A percentile compares a stretch with the other conserved stretches of the same genome.
phyloP scores from a whole-genome alignment of 92 coral and sea anemone species.

The Metridium senile region DNA sequence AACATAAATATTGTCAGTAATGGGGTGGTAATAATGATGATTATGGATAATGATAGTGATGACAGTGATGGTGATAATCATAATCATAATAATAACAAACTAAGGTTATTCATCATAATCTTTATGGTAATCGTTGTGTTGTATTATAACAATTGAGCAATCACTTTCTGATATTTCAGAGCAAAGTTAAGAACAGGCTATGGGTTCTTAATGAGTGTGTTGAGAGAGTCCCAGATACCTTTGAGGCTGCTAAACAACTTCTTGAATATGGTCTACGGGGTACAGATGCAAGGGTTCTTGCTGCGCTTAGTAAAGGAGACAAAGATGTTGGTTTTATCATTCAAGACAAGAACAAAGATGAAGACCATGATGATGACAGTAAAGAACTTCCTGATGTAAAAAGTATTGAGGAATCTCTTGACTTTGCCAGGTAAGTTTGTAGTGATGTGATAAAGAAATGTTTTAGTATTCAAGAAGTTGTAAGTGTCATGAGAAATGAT shows the following conservation, averaged over 20 bases:
- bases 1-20: too few species aligned
- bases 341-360: constrained; percentile 22
- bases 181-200: constrained; percentile 93
- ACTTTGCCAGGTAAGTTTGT: constrained; percentile 65
- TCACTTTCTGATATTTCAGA: too few species aligned
- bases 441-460: not conserved
- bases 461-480: not conserved
- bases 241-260: constrained; percentile 89
- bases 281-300: constrained; percentile 74
- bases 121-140: not conserved
- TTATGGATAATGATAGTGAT: not conserved
- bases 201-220: constrained; percentile 98
- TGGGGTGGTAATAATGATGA: too few species aligned
- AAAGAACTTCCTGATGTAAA: constrained; percentile 44
- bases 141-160: too few species aligned
- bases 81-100: not conserved
- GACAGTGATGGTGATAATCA: not conserved
- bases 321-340: constrained; percentile 74
- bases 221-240: constrained; percentile 92
- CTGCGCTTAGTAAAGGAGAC: constrained; percentile 64
- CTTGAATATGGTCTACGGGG: constrained; percentile 93
- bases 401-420: constrained; percentile 66
- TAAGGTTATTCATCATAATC: not conserved
- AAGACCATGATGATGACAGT: constrained; percentile 48
- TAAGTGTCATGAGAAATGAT: too few species aligned